These are phyloP conservation scores for Gila robusta DNA, from an alignment of 2,797 vertebrate species.

Conservation along the genomic window DNA sequence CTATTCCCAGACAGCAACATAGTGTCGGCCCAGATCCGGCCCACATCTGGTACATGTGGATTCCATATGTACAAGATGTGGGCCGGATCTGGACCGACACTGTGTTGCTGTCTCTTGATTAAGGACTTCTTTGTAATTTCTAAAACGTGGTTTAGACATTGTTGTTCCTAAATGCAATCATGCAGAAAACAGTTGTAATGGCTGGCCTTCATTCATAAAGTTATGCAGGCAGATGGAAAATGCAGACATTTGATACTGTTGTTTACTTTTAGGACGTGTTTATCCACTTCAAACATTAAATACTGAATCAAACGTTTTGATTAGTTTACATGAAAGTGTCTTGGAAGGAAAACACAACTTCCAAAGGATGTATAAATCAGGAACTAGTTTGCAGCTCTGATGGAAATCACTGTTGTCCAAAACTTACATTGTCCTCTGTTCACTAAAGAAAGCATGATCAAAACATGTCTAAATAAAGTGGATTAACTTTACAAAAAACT, in stretches of 20 bases:
- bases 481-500: not conserved
- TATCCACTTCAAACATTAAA: not conserved
- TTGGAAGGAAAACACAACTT: not conserved
- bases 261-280: not conserved
- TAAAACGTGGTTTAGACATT: not conserved
- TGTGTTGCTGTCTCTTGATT: not conserved
- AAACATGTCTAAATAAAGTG: not conserved
- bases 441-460: not conserved
- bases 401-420: not conserved
- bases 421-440: not conserved
- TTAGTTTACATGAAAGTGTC: not conserved
- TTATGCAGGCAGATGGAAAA: not conserved
- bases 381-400: not conserved
- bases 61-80: too few species aligned
- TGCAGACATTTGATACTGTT: not conserved
- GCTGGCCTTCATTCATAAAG: not conserved
- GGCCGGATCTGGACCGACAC: too few species aligned
- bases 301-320: not conserved
- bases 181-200: not conserved
- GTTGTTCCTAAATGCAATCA: not conserved
- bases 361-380: not conserved
- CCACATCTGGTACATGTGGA: too few species aligned
- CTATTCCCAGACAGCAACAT: not conserved
- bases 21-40: too few species aligned
- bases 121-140: not conserved